These are phyloP conservation scores for Pseudonaja textilis DNA, from an alignment of 2,113 vertebrate species.

Conservation along the genomic window DNA sequence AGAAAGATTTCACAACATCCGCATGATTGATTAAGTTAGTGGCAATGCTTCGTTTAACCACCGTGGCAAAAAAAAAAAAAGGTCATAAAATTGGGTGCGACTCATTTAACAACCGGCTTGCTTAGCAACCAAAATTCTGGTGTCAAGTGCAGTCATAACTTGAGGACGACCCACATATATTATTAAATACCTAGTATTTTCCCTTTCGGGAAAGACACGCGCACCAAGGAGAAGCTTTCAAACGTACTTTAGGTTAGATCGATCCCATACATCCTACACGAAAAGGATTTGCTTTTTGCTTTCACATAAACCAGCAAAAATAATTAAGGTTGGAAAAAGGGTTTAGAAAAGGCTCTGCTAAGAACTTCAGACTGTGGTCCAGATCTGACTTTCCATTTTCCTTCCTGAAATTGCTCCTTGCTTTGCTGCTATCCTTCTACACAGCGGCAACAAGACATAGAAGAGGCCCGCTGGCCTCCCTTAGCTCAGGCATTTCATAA, in stretches of 20 bases:
- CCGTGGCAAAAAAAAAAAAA: too few relatives aligned
- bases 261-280: neutral
- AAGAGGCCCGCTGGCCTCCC: neutral
- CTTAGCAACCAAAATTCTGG: too few relatives aligned
- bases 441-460: fast-evolving
- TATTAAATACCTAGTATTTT: neutral
- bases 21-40: too few relatives aligned
- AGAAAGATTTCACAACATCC: too few relatives aligned
- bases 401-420: neutral
- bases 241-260: neutral
- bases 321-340: neutral
- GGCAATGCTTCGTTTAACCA: too few relatives aligned
- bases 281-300: neutral
- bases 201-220: neutral
- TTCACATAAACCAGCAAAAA: neutral
- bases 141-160: too few relatives aligned
- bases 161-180: neutral
- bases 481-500: neutral
- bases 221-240: neutral
- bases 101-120: too few relatives aligned
- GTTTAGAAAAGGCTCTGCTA: neutral
- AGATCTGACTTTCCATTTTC: neutral
- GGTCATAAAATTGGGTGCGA: too few relatives aligned
- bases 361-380: neutral
- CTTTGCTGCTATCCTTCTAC: neutral